These are phyloP conservation scores for Poeciliopsis turrubarensis DNA, from an alignment of 2,113 vertebrate species.

Conservation along the genomic window DNA sequence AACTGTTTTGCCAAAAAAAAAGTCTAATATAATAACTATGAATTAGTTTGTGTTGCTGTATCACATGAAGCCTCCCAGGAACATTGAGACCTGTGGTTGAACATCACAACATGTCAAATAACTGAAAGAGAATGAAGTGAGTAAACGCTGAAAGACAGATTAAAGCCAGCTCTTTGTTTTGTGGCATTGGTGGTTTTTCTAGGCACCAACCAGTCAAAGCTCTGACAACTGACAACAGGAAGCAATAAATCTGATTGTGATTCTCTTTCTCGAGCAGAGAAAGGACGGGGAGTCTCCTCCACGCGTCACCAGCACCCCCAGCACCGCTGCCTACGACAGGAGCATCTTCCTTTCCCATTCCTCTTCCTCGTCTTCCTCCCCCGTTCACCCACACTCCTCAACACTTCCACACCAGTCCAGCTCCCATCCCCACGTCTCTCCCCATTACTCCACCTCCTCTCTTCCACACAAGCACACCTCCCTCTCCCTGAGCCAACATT, in stretches of 20 bases:
- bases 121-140: background rate
- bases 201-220: no score
- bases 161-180: background rate
- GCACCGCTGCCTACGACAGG: conserved; percentile 85
- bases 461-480: conserved; percentile 77
- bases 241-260: background rate
- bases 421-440: conserved; percentile 61
- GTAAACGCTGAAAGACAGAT: background rate
- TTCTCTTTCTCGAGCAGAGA: conserved; percentile 76
- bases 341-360: conserved; percentile 83
- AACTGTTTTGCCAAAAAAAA: background rate
- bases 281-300: conserved; percentile 85
- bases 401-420: conserved; percentile 71
- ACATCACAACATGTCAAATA: background rate
- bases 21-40: background rate
- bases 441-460: conserved; percentile 75
- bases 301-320: conserved; percentile 86
- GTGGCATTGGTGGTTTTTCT: background rate
- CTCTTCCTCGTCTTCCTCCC: conserved; percentile 63
- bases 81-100: no score
- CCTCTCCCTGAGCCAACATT: conserved; percentile 65
- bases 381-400: conserved; percentile 66
- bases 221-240: background rate
- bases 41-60: background rate
- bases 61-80: no score